A percentile compares a stretch with the other conserved stretches of the same genome.
phyloP scores from a whole-genome alignment of 2,797 vertebrate species.

The Sebastes melanostomus region DNA sequence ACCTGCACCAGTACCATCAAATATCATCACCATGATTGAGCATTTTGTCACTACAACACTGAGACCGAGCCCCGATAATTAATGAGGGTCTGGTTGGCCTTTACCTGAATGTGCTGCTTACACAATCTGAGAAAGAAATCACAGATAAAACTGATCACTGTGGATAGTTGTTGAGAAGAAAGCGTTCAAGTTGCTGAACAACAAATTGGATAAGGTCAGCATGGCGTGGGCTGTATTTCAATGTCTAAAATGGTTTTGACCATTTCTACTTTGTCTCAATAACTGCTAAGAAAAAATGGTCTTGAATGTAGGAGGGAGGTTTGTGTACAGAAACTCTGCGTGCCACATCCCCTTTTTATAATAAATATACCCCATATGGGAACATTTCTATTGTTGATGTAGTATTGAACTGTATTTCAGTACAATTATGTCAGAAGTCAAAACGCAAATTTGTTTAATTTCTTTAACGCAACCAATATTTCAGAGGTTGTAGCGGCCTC shows the following conservation, averaged over 20 bases:
- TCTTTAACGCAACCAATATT: too few relatives aligned
- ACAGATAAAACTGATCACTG: not conserved
- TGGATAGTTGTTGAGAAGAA: not conserved
- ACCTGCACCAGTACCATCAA: not conserved
- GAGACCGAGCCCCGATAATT: not conserved
- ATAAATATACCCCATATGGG: too few relatives aligned
- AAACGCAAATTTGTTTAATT: too few relatives aligned
- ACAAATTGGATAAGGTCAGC: not conserved
- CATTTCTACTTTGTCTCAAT: not conserved
- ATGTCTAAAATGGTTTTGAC: not conserved
- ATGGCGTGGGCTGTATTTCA: not conserved
- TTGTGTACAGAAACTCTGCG: not conserved
- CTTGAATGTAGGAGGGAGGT: not conserved
- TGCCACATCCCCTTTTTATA: not conserved
- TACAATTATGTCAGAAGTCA: too few relatives aligned
- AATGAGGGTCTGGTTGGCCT: conserved; percentile 17
- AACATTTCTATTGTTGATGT: too few relatives aligned
- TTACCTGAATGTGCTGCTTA: not conserved
- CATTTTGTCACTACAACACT: conserved; percentile 24
- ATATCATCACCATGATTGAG: conserved; percentile 30
- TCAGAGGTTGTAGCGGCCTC: too few relatives aligned
- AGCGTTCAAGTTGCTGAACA: not conserved
- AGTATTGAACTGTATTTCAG: too few relatives aligned
- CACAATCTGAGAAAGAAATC: not conserved
- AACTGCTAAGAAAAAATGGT: not conserved